A percentile compares a stretch with the other conserved stretches of the same genome.
Conservation (phyloP, 2,113 vertebrate species). For the Eubucco bourcierii region DNA sequence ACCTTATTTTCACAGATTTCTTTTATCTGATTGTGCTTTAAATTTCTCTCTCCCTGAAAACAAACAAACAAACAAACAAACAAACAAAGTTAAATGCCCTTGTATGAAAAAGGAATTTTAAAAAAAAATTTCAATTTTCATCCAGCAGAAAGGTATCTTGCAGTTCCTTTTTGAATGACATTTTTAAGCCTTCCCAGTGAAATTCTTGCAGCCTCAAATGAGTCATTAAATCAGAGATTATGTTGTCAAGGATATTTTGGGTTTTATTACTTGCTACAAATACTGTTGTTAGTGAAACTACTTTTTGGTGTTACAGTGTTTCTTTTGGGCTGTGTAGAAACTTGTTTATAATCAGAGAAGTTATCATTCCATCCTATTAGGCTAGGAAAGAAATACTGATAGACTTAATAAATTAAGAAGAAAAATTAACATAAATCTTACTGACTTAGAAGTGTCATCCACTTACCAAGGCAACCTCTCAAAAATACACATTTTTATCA, state of each 20-base stretch:
- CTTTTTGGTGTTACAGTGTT: neutral
- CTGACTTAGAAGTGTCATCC: neutral
- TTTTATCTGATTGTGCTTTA: neutral
- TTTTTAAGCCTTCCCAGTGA: neutral
- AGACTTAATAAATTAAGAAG: neutral
- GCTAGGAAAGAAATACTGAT: neutral
- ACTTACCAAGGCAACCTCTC: neutral
- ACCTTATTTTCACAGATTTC: neutral
- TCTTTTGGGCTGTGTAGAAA: neutral
- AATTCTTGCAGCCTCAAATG: neutral
- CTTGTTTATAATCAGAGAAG: neutral
- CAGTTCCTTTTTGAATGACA: neutral
- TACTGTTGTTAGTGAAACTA: neutral
- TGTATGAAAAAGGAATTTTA: neutral
- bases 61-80: too few species aligned
- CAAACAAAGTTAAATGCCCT: neutral
- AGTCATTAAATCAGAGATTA: neutral
- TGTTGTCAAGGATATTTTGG: neutral
- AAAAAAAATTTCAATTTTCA: neutral
- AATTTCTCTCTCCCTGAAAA: neutral
- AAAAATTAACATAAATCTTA: neutral
- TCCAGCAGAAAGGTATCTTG: neutral
- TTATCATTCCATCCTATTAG: neutral
- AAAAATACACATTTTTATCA: neutral
- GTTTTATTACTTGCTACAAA: neutral